phyloP scores from a whole-genome alignment of 2,888 invertebrate species.

The Parasteatoda lunata region DNA sequence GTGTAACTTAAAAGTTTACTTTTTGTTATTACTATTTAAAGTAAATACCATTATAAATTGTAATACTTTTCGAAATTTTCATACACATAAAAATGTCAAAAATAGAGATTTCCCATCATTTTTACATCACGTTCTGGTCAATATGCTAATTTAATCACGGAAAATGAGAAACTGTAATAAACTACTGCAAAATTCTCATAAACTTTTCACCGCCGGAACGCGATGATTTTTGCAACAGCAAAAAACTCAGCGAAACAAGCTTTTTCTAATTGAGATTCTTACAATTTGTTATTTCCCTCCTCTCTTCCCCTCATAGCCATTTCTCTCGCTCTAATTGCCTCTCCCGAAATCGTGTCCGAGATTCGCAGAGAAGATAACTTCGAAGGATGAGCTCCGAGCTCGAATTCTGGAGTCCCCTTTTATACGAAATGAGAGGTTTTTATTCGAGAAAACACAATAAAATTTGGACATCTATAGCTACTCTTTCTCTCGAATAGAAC shows the following conservation, averaged over 20 bases:
- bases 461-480: conserved; percentile 57
- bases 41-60: too few species aligned
- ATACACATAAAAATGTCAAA: too few species aligned
- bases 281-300: conserved; percentile 30
- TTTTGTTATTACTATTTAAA: too few species aligned
- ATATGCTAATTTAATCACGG: too few species aligned
- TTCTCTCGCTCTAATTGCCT: conserved; percentile 53
- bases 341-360: conserved; percentile 53
- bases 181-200: not conserved
- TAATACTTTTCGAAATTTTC: too few species aligned
- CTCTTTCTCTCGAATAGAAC: conserved; percentile 24
- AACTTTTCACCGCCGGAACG: not conserved
- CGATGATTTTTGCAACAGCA: too few species aligned
- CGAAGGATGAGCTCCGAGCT: conserved; percentile 10
- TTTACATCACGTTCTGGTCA: too few species aligned
- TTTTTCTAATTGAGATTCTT: conserved; percentile 42
- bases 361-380: conserved; percentile 38
- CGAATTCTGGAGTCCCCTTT: conserved; percentile 15
- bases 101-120: too few species aligned
- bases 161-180: too few species aligned
- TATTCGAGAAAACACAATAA: conserved; percentile 52
- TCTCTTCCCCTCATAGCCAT: not conserved
- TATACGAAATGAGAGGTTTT: conserved; percentile 26
- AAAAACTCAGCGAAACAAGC: too few species aligned
- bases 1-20: too few species aligned